Base-by-base conservation (phyloP, 2,797 vertebrate species). In the Syndactyla subalaris region DNA sequence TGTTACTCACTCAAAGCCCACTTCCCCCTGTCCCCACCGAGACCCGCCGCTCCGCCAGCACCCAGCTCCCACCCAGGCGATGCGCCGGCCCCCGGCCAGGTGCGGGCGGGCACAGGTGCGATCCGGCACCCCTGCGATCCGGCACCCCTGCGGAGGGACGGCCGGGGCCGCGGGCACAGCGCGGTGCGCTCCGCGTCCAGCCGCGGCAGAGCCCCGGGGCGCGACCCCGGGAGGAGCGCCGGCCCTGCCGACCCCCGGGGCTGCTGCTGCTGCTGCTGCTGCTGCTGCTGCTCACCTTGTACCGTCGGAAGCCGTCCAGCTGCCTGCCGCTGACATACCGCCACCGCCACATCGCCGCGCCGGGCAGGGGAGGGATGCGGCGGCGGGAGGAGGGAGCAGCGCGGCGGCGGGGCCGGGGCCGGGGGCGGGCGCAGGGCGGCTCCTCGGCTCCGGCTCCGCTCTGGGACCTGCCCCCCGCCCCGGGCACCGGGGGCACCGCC, bases 231-330 rank as follows among this genome's bases (percentile, higher is more conserved):
- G 14, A 22, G 43, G 7, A 10, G 2, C 9, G 8, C 20, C 29
- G 19, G 2, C 58, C 10, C 10, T 29, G 41, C 16, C 34, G 30
- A 24, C 7, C 24, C 24, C n/a, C 39, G 27, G 51, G 5, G 12
- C 62, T 2, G 43, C 43, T 38, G 36, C 36, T 36, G 36, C 36
- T 36, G 36, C 36, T 36, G 36, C 36, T n/a, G 12, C 62, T 2
- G 43, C 43, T 38, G 36, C 36, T 20, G 36, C 22, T 34, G 49
- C 7, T 93, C 96, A 98, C 97, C 98, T 98, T 97, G 78, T 98
- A 98, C 32, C 73, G 97, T 84, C 96, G 96, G 94, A 98, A 97
- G 71, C 98, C 97, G 49, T 95, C 93, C 85, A 97, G 92, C 91
- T 97, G 98, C 87, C 71, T 91, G 48, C 13, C 55, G 59, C 95